Percentiles rank a stretch among this genome's conserved stretches.
Evolutionary conservation across 2,113 vertebrate genomes (phyloP).

Genomic region (Chroicocephalus ridibundus): DNA sequence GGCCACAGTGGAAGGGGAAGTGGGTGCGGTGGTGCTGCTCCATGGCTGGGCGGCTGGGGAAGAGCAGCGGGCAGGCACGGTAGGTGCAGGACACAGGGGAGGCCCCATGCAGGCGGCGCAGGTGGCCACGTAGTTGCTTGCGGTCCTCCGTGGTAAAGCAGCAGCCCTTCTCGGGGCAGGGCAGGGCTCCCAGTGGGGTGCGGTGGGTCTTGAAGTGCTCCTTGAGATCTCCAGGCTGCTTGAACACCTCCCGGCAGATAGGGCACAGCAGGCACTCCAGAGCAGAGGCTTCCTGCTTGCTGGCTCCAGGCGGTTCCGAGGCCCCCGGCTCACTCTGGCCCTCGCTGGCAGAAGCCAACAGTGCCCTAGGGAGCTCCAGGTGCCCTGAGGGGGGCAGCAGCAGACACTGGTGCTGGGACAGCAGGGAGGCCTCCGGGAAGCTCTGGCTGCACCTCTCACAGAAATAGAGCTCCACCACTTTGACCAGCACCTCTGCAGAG

Average conservation of each 20-base stretch:
- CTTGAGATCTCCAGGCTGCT: slow-evolving; percentile 72
- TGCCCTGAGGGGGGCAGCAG: not conserved
- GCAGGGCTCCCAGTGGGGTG: not conserved
- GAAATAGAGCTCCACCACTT: slow-evolving; percentile 70
- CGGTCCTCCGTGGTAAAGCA: slow-evolving; percentile 67
- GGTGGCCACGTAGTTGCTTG: slow-evolving; percentile 73
- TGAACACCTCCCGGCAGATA: slow-evolving; percentile 66
- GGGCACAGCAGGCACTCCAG: slow-evolving; percentile 67
- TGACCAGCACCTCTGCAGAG: slow-evolving; percentile 76
- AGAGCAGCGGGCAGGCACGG: slow-evolving; percentile 74
- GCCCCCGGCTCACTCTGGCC: not conserved
- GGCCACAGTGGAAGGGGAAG: slow-evolving; percentile 81
- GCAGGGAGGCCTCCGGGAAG: slow-evolving; percentile 66
- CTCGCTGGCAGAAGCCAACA: not conserved
- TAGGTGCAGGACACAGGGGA: slow-evolving; percentile 72
- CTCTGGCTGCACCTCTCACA: slow-evolving; percentile 76
- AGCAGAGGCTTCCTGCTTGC: not conserved
- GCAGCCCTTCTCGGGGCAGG: slow-evolving; percentile 75
- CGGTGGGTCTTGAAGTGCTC: slow-evolving; percentile 79
- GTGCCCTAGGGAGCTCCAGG: not conserved
- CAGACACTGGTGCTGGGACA: slow-evolving; percentile 71
- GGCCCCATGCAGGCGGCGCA: slow-evolving; percentile 63
- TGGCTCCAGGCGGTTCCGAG: not conserved
- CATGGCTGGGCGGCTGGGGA: slow-evolving; percentile 76
- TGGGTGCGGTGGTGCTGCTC: slow-evolving; percentile 77